Conservation (phyloP, 2,113 vertebrate species). For the Poeciliopsis occidentalis region DNA sequence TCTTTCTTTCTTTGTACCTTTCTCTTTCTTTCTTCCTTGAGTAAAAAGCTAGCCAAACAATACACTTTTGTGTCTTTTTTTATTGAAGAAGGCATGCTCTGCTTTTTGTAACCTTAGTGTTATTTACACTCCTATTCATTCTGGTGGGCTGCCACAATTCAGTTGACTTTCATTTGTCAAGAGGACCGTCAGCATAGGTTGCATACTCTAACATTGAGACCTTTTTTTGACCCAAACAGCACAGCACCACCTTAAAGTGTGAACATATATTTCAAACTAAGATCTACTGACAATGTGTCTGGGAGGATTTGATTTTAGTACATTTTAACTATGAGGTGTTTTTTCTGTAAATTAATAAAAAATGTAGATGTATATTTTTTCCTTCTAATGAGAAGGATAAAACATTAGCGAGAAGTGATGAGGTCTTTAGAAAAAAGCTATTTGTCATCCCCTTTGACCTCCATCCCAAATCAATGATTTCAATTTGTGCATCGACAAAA, state of each 20-base stretch:
- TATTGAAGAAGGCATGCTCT: conserved; percentile 60
- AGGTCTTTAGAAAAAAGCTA: conserved; percentile 40
- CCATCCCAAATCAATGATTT: conserved; percentile 61
- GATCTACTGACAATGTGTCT: conserved; percentile 61
- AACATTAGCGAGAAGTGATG: conserved; percentile 41
- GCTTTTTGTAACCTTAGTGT: conserved; percentile 64
- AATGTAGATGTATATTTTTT: background rate
- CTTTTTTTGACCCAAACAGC: conserved; percentile 77
- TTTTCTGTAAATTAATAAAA: background rate
- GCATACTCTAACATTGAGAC: conserved; percentile 72
- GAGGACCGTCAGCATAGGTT: conserved; percentile 54
- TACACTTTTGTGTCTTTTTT: conserved; percentile 47
- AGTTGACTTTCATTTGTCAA: conserved; percentile 86
- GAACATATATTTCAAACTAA: conserved; percentile 71
- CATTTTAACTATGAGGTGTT: background rate
- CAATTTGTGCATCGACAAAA: conserved; percentile 64
- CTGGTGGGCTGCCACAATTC: conserved; percentile 77
- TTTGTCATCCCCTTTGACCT: conserved; percentile 64
- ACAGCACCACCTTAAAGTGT: conserved; percentile 68
- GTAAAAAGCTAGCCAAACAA: conserved; percentile 29
- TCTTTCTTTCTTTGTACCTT: background rate
- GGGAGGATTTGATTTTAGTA: conserved; percentile 38
- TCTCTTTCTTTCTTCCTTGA: background rate
- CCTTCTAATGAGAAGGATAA: conserved; percentile 29
- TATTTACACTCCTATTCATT: conserved; percentile 71